phyloP scores from a whole-genome alignment of 2,113 vertebrate species.

The Argyrosomus japonicus region DNA sequence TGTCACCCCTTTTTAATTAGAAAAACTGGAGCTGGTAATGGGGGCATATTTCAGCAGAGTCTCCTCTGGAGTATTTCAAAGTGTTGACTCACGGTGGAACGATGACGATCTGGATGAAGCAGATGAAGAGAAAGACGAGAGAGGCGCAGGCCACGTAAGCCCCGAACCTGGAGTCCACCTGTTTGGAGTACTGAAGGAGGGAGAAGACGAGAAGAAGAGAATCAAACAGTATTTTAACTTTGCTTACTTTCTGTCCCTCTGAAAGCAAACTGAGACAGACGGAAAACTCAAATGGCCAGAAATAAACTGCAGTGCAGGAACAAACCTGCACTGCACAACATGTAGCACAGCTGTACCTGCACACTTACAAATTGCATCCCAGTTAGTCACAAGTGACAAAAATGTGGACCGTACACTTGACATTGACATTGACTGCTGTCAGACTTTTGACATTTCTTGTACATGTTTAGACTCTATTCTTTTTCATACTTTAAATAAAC shows the following conservation, averaged over 20 bases:
- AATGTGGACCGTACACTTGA: background rate
- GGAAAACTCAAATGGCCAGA: too few species aligned
- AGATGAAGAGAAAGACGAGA: slow-evolving; percentile 98
- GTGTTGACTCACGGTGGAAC: slow-evolving; percentile 91
- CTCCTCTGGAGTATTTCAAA: background rate
- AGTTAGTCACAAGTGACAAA: background rate
- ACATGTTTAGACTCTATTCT: background rate
- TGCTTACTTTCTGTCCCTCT: background rate
- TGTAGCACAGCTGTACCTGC: too few species aligned
- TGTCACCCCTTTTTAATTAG: background rate
- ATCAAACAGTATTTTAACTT: background rate
- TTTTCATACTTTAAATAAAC: background rate
- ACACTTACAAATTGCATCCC: background rate
- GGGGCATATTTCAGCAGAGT: background rate
- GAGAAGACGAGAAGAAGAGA: background rate
- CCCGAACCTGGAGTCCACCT: slow-evolving; percentile 96
- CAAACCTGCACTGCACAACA: too few species aligned
- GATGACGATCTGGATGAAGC: slow-evolving; percentile 94
- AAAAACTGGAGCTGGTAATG: background rate
- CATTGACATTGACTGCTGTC: background rate
- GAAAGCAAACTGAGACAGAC: background rate
- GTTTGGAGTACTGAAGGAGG: slow-evolving; percentile 93
- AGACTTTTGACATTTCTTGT: background rate
- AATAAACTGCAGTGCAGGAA: too few species aligned
- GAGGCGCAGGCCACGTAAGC: slow-evolving; percentile 96